phyloP scores from a whole-genome alignment of 2,113 vertebrate species.

The Xenopus tropicalis region UCB_Xtro_10.0 CM004447.2:127096501-127097000 shows the following conservation, averaged over 20 bases:
- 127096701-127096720: conserved; percentile 94
- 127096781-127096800: neutral
- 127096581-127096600: neutral
- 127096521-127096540: too few species aligned
- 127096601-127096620: conserved; percentile 92
- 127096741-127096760: conserved; percentile 64
- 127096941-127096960: too few species aligned
- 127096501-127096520: too few species aligned
- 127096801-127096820: neutral
- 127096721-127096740: conserved; percentile 91
- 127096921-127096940: too few species aligned
- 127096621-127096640: conserved; percentile 90
- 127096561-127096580: too few species aligned
- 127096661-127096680: conserved; percentile 74
- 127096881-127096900: too few species aligned
- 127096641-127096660: conserved; percentile 65
- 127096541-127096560: too few species aligned
- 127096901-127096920: too few species aligned
- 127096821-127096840: neutral
- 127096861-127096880: too few species aligned
- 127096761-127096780: conserved; percentile 69
- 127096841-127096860: too few species aligned
- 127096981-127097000: too few species aligned
- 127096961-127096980: too few species aligned
- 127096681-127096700: conserved; percentile 87